These are phyloP conservation scores for Dromococcyx pavoninus DNA, from an alignment of 2,797 vertebrate species.

Conservation along the genomic window DNA sequence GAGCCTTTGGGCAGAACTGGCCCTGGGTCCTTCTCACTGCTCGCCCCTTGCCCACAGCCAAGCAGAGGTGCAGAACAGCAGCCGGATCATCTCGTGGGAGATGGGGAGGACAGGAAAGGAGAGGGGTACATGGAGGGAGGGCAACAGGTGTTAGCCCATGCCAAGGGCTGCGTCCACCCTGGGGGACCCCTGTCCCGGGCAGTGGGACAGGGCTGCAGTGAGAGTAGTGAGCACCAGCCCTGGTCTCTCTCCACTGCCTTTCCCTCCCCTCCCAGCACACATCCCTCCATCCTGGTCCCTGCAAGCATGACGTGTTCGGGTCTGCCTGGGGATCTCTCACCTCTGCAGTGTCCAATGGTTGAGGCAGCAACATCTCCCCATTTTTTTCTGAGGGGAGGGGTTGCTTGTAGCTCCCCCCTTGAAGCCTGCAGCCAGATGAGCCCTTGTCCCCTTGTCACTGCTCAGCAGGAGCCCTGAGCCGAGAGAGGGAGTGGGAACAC, in stretches of 20 bases:
- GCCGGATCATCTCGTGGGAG: neutral
- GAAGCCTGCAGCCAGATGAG: neutral
- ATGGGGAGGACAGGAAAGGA: too few relatives aligned
- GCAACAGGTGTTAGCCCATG: neutral
- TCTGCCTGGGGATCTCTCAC: neutral
- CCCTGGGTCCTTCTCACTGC: neutral
- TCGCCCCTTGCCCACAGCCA: neutral
- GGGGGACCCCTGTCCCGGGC: rapidly evolving
- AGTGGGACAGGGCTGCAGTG: rapidly evolving
- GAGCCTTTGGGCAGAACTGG: too few relatives aligned
- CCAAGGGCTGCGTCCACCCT: neutral
- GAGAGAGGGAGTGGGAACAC: rapidly evolving
- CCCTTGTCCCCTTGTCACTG: neutral
- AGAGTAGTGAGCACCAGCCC: neutral
- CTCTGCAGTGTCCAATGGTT: neutral
- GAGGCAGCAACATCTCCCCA: rapidly evolving
- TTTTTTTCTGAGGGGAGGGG: too few relatives aligned
- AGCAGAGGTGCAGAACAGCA: too few relatives aligned
- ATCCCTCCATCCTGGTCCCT: too few relatives aligned
- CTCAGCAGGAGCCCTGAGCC: neutral
- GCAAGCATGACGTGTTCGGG: rapidly evolving
- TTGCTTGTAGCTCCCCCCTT: neutral
- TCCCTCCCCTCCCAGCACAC: neutral
- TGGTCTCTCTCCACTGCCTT: neutral
- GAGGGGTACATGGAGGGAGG: too few relatives aligned